phyloP scores from a whole-genome alignment of 2,113 vertebrate species.

The Pelecanus crispus region DNA sequence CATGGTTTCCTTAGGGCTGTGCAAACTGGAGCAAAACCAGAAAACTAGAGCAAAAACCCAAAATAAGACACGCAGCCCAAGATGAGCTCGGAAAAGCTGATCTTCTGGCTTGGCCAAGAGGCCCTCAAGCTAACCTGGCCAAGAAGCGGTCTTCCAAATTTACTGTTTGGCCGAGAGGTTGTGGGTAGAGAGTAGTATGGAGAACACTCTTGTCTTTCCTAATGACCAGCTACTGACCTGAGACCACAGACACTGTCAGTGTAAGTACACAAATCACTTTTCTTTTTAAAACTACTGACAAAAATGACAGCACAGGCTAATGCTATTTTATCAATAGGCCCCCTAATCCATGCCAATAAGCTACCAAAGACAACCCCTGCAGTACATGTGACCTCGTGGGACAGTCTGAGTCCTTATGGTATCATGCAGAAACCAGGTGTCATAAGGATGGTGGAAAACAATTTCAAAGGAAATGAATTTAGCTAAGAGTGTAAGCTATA shows the following conservation, averaged over 20 bases:
- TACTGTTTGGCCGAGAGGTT: not conserved
- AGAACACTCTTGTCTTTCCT: not conserved
- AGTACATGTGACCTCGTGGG: rapidly evolving
- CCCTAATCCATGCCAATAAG: not conserved
- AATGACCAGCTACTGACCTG: not conserved
- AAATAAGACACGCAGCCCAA: not conserved
- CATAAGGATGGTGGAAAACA: rapidly evolving
- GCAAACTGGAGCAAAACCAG: not conserved
- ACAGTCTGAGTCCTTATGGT: rapidly evolving
- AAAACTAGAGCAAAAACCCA: not conserved
- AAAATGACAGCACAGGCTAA: not conserved
- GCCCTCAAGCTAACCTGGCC: not conserved
- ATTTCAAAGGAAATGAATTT: not conserved
- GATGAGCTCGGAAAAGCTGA: not conserved
- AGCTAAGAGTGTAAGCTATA: not conserved
- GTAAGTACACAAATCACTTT: not conserved
- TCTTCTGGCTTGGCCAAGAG: not conserved
- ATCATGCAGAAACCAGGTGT: not conserved
- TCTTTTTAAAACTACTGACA: not conserved
- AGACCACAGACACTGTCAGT: not conserved
- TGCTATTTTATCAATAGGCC: not conserved
- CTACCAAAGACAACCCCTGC: not conserved
- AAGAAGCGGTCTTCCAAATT: not conserved
- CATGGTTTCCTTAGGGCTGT: not conserved
- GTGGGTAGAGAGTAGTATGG: not conserved